Evolutionary conservation across 2,888 invertebrate species (phyloP).

Genomic region (Nomada fabriciana): DNA sequence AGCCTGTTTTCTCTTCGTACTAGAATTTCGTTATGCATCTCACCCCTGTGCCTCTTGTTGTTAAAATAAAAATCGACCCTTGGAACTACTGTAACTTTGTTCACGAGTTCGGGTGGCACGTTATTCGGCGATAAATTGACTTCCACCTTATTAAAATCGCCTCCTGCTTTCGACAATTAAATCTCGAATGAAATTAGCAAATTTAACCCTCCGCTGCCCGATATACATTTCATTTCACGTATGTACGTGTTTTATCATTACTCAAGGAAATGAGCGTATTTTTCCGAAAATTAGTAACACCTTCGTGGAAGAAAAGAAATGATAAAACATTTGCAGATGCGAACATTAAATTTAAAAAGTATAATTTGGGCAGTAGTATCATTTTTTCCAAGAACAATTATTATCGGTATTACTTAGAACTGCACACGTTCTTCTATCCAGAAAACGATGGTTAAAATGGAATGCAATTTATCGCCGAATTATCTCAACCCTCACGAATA

Average conservation of each 20-base stretch:
- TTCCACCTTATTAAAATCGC: background rate
- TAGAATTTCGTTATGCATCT: too few relatives aligned
- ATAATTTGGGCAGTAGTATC: too few relatives aligned
- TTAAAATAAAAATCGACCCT: conserved; percentile 24
- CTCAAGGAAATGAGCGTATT: too few relatives aligned
- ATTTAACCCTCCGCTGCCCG: background rate
- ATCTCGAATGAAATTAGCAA: background rate
- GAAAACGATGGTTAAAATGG: background rate
- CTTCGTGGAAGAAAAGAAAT: background rate
- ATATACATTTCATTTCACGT: too few relatives aligned
- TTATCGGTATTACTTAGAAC: background rate
- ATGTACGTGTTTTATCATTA: too few relatives aligned
- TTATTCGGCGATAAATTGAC: conserved; percentile 21
- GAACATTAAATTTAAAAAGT: background rate
- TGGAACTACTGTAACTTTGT: background rate
- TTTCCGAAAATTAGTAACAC: too few relatives aligned
- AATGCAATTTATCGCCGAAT: conserved; percentile 9
- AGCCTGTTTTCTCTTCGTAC: conserved; percentile 21
- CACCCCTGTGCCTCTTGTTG: too few relatives aligned
- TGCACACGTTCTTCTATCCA: background rate
- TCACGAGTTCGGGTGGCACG: background rate
- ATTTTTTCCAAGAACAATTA: background rate
- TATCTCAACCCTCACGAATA: background rate
- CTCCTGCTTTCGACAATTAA: background rate
- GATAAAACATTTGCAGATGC: background rate